Evolutionary conservation across 2,113 vertebrate genomes (phyloP).

Genomic region (Poeciliopsis prolifica): DNA sequence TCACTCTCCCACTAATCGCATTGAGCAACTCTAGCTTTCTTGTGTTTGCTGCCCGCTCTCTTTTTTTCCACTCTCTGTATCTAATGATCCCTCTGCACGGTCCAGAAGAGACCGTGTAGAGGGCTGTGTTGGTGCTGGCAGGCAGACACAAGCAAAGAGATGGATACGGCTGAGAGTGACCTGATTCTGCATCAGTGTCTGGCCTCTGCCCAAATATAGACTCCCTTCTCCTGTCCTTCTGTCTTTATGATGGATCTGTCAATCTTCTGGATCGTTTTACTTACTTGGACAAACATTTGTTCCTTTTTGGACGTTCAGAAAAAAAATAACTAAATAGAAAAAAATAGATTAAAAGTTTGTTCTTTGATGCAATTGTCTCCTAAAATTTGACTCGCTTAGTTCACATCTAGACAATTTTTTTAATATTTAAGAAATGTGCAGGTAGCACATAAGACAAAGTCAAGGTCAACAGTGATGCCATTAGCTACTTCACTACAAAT

Average conservation of each 20-base stretch:
- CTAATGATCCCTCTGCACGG: conserved; percentile 63
- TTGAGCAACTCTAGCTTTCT: conserved; percentile 56
- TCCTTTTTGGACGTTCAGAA: background rate
- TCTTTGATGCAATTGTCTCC: background rate
- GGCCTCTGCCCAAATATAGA: conserved; percentile 63
- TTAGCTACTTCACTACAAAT: conserved; percentile 57
- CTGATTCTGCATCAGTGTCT: conserved; percentile 76
- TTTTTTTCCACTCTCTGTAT: conserved; percentile 52
- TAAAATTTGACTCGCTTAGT: background rate
- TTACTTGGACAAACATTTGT: conserved; percentile 7
- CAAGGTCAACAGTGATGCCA: conserved; percentile 30
- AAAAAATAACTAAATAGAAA: background rate
- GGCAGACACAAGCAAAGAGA: conserved; percentile 64
- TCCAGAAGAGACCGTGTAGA: conserved; percentile 63
- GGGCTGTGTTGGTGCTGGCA: conserved; percentile 72
- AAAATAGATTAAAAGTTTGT: background rate
- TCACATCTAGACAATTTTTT: background rate
- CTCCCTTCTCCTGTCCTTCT: conserved; percentile 45
- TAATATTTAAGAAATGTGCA: background rate
- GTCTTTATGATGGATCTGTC: conserved; percentile 48
- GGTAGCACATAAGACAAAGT: conserved; percentile 7
- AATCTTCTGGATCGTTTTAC: conserved; percentile 22
- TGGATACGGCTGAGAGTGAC: conserved; percentile 78
- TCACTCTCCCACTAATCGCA: conserved; percentile 67
- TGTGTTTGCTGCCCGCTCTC: conserved; percentile 50